Base-by-base conservation (phyloP, 2,113 vertebrate genomes). In the Etheostoma spectabile region DNA sequence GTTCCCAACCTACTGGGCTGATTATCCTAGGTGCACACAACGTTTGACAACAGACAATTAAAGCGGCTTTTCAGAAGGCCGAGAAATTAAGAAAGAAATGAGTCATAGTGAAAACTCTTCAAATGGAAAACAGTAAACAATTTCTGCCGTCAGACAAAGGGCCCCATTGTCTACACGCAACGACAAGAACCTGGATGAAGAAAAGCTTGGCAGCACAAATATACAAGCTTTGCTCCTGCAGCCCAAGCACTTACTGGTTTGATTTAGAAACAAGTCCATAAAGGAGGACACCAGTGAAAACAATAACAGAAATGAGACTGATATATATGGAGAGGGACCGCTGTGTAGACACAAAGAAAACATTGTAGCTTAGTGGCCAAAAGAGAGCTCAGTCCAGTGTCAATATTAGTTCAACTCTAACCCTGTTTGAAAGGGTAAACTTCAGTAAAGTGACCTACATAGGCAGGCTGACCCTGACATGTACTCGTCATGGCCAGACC, bases 321-420 rank as follows among this genome's bases (percentile, higher is more conserved):
- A 83, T 90, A 70, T 74, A 70, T 61, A 75, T 45, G 77, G 68
- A 76, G 70, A 74, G 59, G 35, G 42, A 83, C 68, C 14, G 56
- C 22, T n/a, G 59, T 24, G 49, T 42, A 42, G 27, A 79, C 86
- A 79, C 67, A 76, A 57, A 80, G 68, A 78, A 88, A 90, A 87
- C 79, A 81, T 68, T 11, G 33, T 55, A 15, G 74, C 45, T 87
- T 79, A 75, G 81, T 83, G 65, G 64, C 42, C 68, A 83, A 57
- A 74, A 62, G 75, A 85, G 80, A 83, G 70, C 72, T 62, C 48
- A 27, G 75, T 76, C 86, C 21, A 84, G 61, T 15, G 89, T 91
- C 82, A 94, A 94, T 91, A 93, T 94, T 94, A 84, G 87, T 82
- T 89, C 24, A 88, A 82, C 82, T 77, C 74, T 75, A 74, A 91